phyloP scores from a whole-genome alignment of 37 sponge, comb jelly and placozoan species.

The Hormiphora californensis region DNA sequence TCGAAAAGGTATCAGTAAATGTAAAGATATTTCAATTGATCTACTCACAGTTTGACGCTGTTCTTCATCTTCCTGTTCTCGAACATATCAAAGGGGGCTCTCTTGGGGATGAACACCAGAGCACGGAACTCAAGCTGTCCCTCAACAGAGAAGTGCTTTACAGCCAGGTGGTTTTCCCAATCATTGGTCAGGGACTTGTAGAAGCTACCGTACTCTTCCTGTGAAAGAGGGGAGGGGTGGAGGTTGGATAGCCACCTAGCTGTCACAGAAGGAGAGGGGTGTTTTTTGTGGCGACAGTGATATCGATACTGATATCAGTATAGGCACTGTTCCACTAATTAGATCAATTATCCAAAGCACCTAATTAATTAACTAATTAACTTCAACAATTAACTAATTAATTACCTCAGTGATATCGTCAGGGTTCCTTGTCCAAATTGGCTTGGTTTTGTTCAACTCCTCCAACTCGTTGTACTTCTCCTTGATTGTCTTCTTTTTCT shows the following conservation, averaged over 20 bases:
- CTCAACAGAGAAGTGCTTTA: slow-evolving; percentile 98
- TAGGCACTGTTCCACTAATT: not conserved
- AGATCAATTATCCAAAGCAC: not conserved
- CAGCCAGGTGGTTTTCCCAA: slow-evolving; percentile 99
- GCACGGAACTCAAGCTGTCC: slow-evolving; percentile 98
- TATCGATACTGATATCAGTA: not conserved
- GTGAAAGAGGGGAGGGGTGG: not conserved
- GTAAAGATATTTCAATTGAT: no score
- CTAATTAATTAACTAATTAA: not conserved
- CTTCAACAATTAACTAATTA: not conserved
- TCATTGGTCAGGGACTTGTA: slow-evolving; percentile 99
- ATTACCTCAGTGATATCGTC: slow-evolving; percentile 78
- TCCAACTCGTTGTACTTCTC: slow-evolving; percentile 97
- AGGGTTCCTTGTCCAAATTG: slow-evolving; percentile 96
- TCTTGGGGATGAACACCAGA: slow-evolving; percentile 85
- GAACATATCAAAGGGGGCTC: slow-evolving; percentile 98
- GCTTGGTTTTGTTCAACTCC: slow-evolving; percentile 97
- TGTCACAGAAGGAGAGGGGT: not conserved
- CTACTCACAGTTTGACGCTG: slow-evolving; percentile 85
- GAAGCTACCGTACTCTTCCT: slow-evolving; percentile 97
- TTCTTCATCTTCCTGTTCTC: slow-evolving; percentile 97
- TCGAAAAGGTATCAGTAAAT: no score
- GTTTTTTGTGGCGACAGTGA: not conserved
- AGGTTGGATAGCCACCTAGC: not conserved
- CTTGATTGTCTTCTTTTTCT: slow-evolving; percentile 73